Conservation (phyloP, 2,797 vertebrate species). For the Melanogrammus aeglefinus region DNA sequence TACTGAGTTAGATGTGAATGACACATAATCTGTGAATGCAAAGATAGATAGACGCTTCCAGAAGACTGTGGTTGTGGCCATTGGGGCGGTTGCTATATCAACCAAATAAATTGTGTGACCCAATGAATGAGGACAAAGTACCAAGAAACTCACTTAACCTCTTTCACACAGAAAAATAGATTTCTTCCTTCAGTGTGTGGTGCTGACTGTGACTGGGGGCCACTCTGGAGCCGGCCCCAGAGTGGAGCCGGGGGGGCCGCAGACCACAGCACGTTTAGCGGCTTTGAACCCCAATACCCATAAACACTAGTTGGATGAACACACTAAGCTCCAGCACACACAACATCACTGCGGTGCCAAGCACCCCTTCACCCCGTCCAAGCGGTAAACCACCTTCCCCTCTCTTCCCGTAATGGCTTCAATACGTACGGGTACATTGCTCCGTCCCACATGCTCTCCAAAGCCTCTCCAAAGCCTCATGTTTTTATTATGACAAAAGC, state of each 20-base stretch:
- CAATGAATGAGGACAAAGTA: slow-evolving; percentile 6
- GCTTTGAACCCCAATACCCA: slow-evolving; percentile 56
- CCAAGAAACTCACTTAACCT: slow-evolving; percentile 32
- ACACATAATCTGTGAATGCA: not conserved
- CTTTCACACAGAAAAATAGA: slow-evolving; percentile 7
- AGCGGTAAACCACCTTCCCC: slow-evolving; percentile 25
- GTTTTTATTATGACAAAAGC: slow-evolving; percentile 46
- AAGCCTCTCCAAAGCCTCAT: slow-evolving; percentile 43
- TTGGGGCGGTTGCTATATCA: not conserved
- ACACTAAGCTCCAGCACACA: slow-evolving; percentile 45
- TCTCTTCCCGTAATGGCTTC: slow-evolving; percentile 49
- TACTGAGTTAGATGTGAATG: not conserved
- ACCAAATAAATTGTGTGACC: not conserved
- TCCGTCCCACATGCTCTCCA: slow-evolving; percentile 49
- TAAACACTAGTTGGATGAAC: slow-evolving; percentile 61
- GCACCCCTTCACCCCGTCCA: not conserved
- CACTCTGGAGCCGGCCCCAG: slow-evolving; percentile 41
- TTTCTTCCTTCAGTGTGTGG: not conserved
- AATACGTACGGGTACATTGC: slow-evolving; percentile 56
- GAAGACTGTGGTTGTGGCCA: not conserved
- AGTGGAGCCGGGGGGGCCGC: slow-evolving; percentile 48
- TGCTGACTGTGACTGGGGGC: slow-evolving; percentile 49
- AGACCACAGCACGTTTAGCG: slow-evolving; percentile 65
- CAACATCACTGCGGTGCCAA: slow-evolving; percentile 22
- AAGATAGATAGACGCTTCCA: not conserved